Conservation (phyloP, 1,140 invertebrate genomes). For the Rhagoletis zephyria region DNA sequence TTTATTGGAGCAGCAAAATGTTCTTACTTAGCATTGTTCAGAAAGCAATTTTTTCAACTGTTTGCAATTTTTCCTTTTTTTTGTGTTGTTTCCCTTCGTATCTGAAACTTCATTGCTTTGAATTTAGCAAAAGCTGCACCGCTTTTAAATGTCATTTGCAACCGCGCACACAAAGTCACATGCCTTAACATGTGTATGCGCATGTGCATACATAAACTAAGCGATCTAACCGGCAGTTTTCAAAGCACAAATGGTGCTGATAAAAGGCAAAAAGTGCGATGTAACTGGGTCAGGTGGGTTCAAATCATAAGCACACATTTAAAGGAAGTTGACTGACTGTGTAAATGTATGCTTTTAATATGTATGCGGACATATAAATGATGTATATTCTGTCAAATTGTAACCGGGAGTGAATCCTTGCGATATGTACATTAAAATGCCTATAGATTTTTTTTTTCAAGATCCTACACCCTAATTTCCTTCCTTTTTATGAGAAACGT, state of each 20-base stretch:
- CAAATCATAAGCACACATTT: not conserved
- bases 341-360: no score
- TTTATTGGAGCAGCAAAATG: conserved; percentile 39
- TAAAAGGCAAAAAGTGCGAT: not conserved
- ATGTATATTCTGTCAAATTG: no score
- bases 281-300: conserved; percentile 43
- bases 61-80: not conserved
- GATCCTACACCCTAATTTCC: no score
- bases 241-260: conserved; percentile 12
- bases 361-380: no score
- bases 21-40: conserved; percentile 1
- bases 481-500: no score
- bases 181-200: not conserved
- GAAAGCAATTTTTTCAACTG: not conserved
- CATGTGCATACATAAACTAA: not conserved
- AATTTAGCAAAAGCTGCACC: not conserved
- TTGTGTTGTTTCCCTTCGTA: not conserved
- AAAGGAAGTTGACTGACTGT: not conserved
- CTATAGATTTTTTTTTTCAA: no score
- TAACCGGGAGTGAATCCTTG: no score
- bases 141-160: conserved; percentile 36
- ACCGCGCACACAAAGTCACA: not conserved
- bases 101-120: conserved; percentile 31
- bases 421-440: no score
- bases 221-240: conserved; percentile 31